Conservation (phyloP, 1,140 invertebrate genomes). For the Procambarus clarkii region DNA sequence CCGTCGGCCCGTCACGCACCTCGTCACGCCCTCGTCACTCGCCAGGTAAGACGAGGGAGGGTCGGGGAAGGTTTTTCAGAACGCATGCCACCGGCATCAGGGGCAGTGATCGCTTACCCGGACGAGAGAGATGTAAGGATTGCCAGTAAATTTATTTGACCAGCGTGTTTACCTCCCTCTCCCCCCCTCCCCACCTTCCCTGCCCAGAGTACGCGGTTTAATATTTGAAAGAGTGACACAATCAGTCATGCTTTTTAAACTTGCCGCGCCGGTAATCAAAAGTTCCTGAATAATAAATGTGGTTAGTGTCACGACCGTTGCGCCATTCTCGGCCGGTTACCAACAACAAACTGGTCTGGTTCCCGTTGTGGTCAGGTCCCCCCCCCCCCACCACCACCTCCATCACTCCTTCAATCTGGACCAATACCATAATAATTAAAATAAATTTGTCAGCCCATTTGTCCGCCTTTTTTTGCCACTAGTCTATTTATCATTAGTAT, state of each 20-base stretch:
- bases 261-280: not conserved
- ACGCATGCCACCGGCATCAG: not conserved
- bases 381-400: no score
- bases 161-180: not conserved
- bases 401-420: no score
- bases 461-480: no score
- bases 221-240: constrained; percentile 6
- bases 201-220: not conserved
- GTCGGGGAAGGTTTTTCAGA: not conserved
- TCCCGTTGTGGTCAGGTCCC: no score
- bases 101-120: not conserved
- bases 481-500: no score
- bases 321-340: not conserved
- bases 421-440: no score
- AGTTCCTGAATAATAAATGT: not conserved
- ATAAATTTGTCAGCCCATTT: no score
- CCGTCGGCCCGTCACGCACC: not conserved
- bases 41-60: no score
- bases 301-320: not conserved
- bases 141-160: not conserved
- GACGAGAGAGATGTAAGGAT: not conserved
- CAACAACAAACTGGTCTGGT: not conserved
- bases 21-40: not conserved
- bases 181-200: not conserved
- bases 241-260: not conserved